These are phyloP conservation scores for Zaprionus ornatus DNA, from an alignment of 1,140 invertebrate genomes.

Conservation along the genomic window DNA sequence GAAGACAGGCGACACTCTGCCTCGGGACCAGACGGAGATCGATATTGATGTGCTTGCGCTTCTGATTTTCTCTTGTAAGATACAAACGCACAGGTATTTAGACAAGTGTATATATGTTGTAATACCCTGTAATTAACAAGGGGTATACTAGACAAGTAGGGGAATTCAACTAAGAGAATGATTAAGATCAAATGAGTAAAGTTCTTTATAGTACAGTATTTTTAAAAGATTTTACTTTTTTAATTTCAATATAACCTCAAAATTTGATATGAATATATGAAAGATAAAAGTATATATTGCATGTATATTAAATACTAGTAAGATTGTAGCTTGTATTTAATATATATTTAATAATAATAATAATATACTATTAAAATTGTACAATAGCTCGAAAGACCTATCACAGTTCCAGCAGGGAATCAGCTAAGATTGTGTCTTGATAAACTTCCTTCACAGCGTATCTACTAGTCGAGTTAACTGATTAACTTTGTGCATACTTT, in stretches of 20 bases:
- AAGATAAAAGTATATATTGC: too few species aligned
- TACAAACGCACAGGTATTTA: slow-evolving; percentile 15
- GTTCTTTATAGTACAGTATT: too few species aligned
- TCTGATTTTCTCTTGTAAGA: slow-evolving; percentile 69
- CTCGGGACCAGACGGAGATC: slow-evolving; percentile 36
- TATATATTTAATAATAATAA: too few species aligned
- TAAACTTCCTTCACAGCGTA: not conserved
- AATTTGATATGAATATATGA: too few species aligned
- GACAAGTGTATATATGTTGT: slow-evolving; percentile 26
- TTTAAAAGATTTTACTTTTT: too few species aligned
- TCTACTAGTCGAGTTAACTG: not conserved
- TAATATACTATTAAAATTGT: too few species aligned
- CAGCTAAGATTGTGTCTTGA: not conserved
- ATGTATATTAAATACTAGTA: too few species aligned
- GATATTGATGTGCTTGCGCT: slow-evolving; percentile 72
- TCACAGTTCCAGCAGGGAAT: too few species aligned
- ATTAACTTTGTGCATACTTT: not conserved
- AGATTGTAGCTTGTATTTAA: too few species aligned
- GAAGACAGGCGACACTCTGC: slow-evolving; percentile 23
- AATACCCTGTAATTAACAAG: slow-evolving; percentile 15
- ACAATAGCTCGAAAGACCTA: too few species aligned
- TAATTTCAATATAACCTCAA: too few species aligned
- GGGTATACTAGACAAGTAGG: not conserved
- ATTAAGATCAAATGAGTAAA: too few species aligned
- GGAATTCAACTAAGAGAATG: not conserved